Evolutionary conservation across 2,797 vertebrate genomes (phyloP), one percentile per base, ranked within the genome.

Genomic region (Cottoperca gobio): DNA sequence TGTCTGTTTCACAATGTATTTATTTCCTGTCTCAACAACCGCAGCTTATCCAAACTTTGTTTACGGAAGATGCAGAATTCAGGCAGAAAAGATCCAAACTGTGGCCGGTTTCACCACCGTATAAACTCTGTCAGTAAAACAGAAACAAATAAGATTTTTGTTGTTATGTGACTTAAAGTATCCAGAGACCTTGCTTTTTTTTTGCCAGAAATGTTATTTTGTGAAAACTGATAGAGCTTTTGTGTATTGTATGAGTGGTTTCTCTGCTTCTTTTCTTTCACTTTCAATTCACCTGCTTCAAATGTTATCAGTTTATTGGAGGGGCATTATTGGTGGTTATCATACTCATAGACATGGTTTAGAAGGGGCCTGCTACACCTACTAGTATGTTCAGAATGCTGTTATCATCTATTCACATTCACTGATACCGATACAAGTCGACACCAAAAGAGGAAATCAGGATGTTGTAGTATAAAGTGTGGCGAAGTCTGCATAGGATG

Each of bases 31-130:
- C 76, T 81, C 62, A 63, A 80, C 81, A 80, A 61, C 76, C 1
- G 45, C 2, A 26, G 62, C 54, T 54, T 39, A 42, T 81, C 52
- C 83, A 83, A 85, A 88, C 87, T 70, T 39, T 90, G 83, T 89
- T 89, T 87, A 80, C 82, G 62, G 40, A 76, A 48, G 67, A 78
- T 66, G 69, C 66, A 74, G 46, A 78, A 81, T 57, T 81, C 21
- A 63, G 74, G 21, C 57, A 48, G 67, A 78, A 78, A 77, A 49
- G 26, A 78, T 70, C 77, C 73, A 87, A 81, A 83, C 79, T 77
- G 76, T 58, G 82, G 76, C 46, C 0, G 2, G 31, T 85, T 79
- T 73, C 57, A 73, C 66, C 62, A 80, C 78, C 21, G 13, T 45
- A 43, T 67, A 31, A 42, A 21, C 52, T 48, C 49, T 16, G 42